phyloP scores from a whole-genome alignment of 1,140 invertebrate species.

The Drosophila paulistorum region DNA sequence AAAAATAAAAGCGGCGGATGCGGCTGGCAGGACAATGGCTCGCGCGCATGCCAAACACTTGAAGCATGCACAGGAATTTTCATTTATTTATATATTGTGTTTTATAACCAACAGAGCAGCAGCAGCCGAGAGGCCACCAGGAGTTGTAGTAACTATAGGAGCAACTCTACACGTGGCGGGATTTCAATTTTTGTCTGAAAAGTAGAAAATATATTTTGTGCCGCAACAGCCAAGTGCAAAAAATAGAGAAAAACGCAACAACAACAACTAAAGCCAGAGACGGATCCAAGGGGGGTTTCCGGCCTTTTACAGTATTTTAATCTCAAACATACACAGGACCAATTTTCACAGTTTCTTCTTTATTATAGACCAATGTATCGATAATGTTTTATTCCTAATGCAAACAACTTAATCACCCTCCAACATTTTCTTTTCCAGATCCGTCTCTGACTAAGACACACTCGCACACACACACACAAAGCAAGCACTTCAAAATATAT shows the following conservation, averaged over 20 bases:
- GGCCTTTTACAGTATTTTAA: too few relatives aligned
- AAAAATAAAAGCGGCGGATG: slow-evolving; percentile 57
- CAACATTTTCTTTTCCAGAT: too few relatives aligned
- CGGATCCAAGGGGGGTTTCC: too few relatives aligned
- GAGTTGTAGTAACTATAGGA: slow-evolving; percentile 21
- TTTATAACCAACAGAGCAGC: slow-evolving; percentile 60
- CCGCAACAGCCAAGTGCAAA: slow-evolving; percentile 18
- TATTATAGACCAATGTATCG: too few relatives aligned
- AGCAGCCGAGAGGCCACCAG: slow-evolving; percentile 24
- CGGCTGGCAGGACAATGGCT: slow-evolving; percentile 75
- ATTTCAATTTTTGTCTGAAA: slow-evolving; percentile 78
- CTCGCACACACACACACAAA: too few relatives aligned
- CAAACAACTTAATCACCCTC: too few relatives aligned
- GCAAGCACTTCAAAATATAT: background rate
- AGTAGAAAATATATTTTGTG: slow-evolving; percentile 57
- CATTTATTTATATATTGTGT: slow-evolving; percentile 82
- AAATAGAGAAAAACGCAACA: background rate
- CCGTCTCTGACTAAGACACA: too few relatives aligned
- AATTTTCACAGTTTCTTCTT: too few relatives aligned
- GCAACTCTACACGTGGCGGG: slow-evolving; percentile 48
- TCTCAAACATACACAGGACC: too few relatives aligned
- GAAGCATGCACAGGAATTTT: slow-evolving; percentile 80
- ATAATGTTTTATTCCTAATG: too few relatives aligned
- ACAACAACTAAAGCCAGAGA: too few relatives aligned
- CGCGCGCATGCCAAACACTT: slow-evolving; percentile 75